Conservation (phyloP, 1,140 invertebrate genomes). For the Aphaenogaster rudis region DNA sequence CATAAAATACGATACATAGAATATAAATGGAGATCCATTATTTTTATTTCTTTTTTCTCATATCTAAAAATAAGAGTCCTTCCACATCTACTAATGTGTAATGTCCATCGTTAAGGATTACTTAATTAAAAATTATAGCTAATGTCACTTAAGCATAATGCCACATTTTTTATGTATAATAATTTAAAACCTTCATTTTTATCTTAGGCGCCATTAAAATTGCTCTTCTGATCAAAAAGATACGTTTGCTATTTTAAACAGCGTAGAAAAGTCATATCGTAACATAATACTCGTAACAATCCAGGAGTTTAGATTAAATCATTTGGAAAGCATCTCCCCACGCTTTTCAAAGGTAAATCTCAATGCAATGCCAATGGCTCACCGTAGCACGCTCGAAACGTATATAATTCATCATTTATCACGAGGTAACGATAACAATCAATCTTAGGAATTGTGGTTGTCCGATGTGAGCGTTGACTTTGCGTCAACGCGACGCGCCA, state of each 20-base stretch:
- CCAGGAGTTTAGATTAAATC: no score
- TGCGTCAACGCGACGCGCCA: slow-evolving; percentile 44
- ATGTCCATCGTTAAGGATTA: neutral
- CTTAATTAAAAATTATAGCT: neutral
- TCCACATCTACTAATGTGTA: neutral
- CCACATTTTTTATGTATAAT: neutral
- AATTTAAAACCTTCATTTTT: neutral
- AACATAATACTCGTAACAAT: neutral
- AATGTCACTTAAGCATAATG: neutral
- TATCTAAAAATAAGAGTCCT: neutral
- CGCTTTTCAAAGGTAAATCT: neutral
- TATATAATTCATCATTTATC: slow-evolving; percentile 60
- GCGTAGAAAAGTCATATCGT: neutral
- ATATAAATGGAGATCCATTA: neutral
- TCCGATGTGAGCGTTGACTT: slow-evolving; percentile 53
- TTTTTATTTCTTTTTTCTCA: neutral
- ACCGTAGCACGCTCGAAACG: neutral
- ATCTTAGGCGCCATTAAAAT: neutral
- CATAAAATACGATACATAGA: neutral
- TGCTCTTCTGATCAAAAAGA: neutral
- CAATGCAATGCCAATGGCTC: neutral
- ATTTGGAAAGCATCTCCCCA: no score
- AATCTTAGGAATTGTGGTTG: slow-evolving; percentile 45
- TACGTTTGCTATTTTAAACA: neutral
- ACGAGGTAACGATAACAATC: slow-evolving; percentile 50